These are phyloP conservation scores for Lagodon rhomboides DNA, from an alignment of 2,797 vertebrate genomes.

Conservation along the genomic window DNA sequence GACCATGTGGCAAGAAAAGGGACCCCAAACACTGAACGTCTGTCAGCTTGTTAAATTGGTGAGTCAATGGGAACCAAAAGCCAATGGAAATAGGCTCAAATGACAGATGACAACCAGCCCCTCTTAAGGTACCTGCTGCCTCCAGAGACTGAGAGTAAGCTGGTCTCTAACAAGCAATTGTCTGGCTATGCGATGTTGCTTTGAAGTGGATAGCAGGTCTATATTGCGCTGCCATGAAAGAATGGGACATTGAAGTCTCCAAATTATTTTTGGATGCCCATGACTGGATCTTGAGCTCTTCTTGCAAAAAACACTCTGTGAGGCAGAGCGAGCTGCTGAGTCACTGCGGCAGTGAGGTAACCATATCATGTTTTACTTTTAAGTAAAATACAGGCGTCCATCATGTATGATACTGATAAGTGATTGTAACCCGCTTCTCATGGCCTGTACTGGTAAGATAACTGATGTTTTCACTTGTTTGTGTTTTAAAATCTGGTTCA, in stretches of 20 bases:
- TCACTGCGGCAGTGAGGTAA: conserved; percentile 3
- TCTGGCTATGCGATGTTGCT: conserved; percentile 9
- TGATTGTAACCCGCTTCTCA: too few relatives aligned
- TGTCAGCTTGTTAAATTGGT: not conserved
- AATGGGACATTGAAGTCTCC: conserved; percentile 16
- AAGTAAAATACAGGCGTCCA: not conserved
- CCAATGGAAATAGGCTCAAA: not conserved
- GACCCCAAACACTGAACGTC: not conserved
- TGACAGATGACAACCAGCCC: not conserved
- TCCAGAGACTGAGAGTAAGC: not conserved
- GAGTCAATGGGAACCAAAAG: not conserved
- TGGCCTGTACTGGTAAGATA: too few relatives aligned
- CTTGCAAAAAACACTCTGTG: conserved; percentile 18
- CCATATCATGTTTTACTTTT: not conserved
- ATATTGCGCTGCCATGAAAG: conserved; percentile 7
- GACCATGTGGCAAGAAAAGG: not conserved
- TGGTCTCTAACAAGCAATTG: conserved; percentile 21
- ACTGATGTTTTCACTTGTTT: too few relatives aligned
- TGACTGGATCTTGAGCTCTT: conserved; percentile 24
- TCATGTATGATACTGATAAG: too few relatives aligned
- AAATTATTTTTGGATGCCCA: conserved; percentile 15
- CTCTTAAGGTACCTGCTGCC: conserved; percentile 17
- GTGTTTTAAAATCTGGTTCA: too few relatives aligned
- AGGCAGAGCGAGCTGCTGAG: not conserved
- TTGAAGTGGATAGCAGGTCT: conserved; percentile 18